Conservation (phyloP, 2,113 vertebrate species). For the Equus przewalskii region DNA sequence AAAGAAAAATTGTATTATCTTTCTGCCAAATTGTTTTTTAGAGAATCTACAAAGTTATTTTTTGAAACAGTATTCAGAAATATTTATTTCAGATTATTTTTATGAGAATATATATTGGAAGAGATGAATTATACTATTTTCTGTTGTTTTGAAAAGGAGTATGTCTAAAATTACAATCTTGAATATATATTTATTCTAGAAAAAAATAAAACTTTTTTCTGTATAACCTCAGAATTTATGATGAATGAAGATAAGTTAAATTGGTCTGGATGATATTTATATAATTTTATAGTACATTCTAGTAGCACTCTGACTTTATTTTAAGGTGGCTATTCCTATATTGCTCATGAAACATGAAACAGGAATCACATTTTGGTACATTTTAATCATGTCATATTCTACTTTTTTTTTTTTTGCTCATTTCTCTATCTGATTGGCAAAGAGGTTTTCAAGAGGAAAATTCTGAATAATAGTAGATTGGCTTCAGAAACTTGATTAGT, state of each 20-base stretch:
- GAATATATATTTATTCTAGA: neutral
- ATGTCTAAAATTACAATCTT: neutral
- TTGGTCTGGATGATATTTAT: neutral
- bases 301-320: neutral
- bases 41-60: neutral
- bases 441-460: neutral
- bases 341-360: neutral
- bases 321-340: neutral
- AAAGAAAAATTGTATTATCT: neutral
- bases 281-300: neutral
- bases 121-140: neutral
- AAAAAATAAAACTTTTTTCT: neutral
- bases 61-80: neutral
- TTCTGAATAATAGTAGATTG: neutral
- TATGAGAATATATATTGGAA: neutral
- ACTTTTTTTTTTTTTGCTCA: conserved; percentile 1
- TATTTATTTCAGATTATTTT: neutral
- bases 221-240: neutral
- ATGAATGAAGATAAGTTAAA: neutral
- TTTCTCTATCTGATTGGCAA: neutral
- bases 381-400: neutral
- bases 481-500: neutral
- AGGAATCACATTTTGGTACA: neutral
- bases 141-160: neutral
- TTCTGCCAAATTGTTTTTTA: neutral